Evolutionary conservation across 2,888 invertebrate species (phyloP), one percentile per base, ranked within the genome.

Genomic region (Pandemis corylana): DNA sequence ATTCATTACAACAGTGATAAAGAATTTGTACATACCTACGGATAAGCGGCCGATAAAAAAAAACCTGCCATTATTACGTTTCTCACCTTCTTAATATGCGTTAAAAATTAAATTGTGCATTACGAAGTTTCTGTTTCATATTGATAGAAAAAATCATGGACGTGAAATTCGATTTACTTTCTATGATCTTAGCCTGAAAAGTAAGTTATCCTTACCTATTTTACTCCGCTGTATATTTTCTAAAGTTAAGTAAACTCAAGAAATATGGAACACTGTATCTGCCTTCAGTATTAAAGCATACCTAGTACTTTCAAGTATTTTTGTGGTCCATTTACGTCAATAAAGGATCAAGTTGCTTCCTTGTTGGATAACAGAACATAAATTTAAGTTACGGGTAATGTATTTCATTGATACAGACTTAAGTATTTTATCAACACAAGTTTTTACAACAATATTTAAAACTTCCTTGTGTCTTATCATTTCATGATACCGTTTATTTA

Each of bases 41-140:
- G 73, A 73, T 73, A 73, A 73, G 64, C 1, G 28, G 41, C 36
- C 51, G 66, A 71, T 71, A 71, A 41, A 72, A 64, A 68, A 63
- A 68, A 63, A 64, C 72, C 63, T 64, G 41, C 68, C 56, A 56
- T 42, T 64, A 65, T 64, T 72, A 62, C 67, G 49, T 62, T 28
- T 72, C 62, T 62, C 53, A 64, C 62, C 68, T 36, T 62, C 10
- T 68, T 13, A 10, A 20, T 63, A 44, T 36, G 28, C 44, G 12
- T 65, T 44, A n/a, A 46, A 5, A 49, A 65, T 71, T 5, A 53
- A 15, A 53, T 6, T 5, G 15, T 5, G 1, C 9, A 28, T 7
- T 44, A 12, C 15, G 44, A 46, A 64, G n/a, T 7, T 15, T 41
- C 63, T 36, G 28, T 36, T 36, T 36, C 4, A 36, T 4, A 36